phyloP scores from a whole-genome alignment of 2,113 vertebrate species.

The Desmodus rotundus region DNA sequence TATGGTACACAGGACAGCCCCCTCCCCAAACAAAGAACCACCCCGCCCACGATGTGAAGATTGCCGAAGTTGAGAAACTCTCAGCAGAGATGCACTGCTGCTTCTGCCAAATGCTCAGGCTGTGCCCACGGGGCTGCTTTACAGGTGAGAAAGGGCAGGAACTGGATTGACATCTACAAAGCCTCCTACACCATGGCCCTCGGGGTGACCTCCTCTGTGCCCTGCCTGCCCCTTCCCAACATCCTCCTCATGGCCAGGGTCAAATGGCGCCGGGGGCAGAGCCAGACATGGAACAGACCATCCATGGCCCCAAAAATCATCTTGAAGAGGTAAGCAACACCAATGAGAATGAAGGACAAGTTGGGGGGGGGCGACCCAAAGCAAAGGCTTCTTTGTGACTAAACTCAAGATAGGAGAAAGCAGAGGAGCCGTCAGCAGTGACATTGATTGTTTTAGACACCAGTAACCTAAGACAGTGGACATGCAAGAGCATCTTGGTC shows the following conservation, averaged over 20 bases:
- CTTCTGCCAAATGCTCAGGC: slow-evolving; percentile 19
- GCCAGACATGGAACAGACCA: slow-evolving; percentile 65
- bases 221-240: slow-evolving; percentile 79
- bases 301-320: slow-evolving; percentile 48
- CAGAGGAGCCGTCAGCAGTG: not conserved
- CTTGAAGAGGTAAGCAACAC: slow-evolving; percentile 65
- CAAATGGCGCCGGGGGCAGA: slow-evolving; percentile 58
- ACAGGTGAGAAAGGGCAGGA: slow-evolving; percentile 73
- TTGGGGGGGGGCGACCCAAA: not conserved
- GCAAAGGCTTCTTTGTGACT: not conserved
- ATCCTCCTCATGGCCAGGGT: slow-evolving; percentile 75
- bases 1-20: not conserved
- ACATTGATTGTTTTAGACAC: not conserved
- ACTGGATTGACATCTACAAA: slow-evolving; percentile 69
- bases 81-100: not conserved
- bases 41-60: not conserved
- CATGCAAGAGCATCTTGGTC: not conserved
- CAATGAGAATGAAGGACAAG: not conserved
- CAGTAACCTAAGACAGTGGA: not conserved
- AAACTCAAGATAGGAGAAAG: not conserved
- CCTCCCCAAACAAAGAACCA: not conserved
- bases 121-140: slow-evolving; percentile 26
- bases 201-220: slow-evolving; percentile 76
- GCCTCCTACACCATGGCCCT: slow-evolving; percentile 67
- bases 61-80: not conserved